Conservation (phyloP, 2,888 invertebrate genomes). For the Alcis repandata region DNA sequence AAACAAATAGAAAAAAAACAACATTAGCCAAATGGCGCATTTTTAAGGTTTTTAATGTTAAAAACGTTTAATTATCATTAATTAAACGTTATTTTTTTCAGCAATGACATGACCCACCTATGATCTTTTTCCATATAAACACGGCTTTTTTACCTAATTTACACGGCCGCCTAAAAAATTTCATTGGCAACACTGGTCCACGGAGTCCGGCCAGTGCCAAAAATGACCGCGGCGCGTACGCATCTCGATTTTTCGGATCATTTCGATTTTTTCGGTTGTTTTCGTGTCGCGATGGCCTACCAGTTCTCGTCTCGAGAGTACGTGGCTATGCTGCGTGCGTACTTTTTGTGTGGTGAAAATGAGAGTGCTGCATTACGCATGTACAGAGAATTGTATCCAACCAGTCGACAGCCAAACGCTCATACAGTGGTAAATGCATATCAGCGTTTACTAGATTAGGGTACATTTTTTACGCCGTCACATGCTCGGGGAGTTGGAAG, state of each 20-base stretch:
- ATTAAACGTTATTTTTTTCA: neutral
- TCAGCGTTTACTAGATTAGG: neutral
- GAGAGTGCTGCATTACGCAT: neutral
- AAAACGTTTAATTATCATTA: no score
- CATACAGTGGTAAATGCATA: neutral
- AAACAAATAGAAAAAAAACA: no score
- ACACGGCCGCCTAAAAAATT: conserved; percentile 1
- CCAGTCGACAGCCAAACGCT: neutral
- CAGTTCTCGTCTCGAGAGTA: neutral
- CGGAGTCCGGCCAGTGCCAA: no score
- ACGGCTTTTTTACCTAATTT: neutral
- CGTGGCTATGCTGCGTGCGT: neutral
- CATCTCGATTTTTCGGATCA: no score
- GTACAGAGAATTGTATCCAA: neutral
- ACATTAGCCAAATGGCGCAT: no score
- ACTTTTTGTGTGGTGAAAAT: neutral
- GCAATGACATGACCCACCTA: neutral
- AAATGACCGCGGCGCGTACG: no score
- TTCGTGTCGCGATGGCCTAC: no score
- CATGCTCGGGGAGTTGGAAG: neutral
- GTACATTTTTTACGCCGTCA: neutral
- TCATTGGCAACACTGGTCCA: conserved; percentile 1
- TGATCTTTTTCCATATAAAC: neutral
- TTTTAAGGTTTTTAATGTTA: no score
- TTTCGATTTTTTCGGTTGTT: no score